These are phyloP conservation scores for Agrotis puta DNA, from an alignment of 2,888 invertebrate genomes.

Conservation along the genomic window DNA sequence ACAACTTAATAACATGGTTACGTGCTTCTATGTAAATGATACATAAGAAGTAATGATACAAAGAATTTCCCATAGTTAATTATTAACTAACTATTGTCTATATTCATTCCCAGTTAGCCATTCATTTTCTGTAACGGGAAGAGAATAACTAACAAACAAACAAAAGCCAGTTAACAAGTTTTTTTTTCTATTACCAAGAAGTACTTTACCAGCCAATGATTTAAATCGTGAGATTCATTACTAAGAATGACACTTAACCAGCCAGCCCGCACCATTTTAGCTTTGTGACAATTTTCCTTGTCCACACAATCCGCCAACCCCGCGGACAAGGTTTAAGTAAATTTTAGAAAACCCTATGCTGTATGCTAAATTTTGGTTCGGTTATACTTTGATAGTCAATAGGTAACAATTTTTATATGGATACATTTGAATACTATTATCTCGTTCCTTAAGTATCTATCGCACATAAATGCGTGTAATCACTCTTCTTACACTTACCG, in stretches of 20 bases:
- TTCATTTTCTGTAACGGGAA: conserved; percentile 47
- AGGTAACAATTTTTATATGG: too few species aligned
- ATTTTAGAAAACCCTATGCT: neutral
- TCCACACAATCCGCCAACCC: neutral
- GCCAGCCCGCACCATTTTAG: too few species aligned
- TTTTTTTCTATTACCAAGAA: conserved; percentile 23
- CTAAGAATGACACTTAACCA: neutral
- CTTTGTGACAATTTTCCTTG: neutral
- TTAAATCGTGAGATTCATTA: conserved; percentile 9
- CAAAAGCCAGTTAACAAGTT: conserved; percentile 20
- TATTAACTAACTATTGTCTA: conserved; percentile 35
- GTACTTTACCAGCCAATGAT: neutral
- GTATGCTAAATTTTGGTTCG: neutral
- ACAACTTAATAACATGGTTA: neutral
- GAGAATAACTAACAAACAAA: conserved; percentile 8
- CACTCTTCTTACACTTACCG: neutral
- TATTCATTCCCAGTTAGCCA: conserved; percentile 18
- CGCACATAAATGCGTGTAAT: neutral
- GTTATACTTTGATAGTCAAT: neutral
- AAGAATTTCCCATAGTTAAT: conserved; percentile 40
- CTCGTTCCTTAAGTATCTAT: neutral
- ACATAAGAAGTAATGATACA: conserved; percentile 24
- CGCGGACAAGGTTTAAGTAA: too few species aligned
- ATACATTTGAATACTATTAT: neutral
- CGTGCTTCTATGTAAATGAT: conserved; percentile 6